Evolutionary conservation across 2,797 vertebrate genomes (phyloP).

Genomic region (Chaunax sp.): DNA sequence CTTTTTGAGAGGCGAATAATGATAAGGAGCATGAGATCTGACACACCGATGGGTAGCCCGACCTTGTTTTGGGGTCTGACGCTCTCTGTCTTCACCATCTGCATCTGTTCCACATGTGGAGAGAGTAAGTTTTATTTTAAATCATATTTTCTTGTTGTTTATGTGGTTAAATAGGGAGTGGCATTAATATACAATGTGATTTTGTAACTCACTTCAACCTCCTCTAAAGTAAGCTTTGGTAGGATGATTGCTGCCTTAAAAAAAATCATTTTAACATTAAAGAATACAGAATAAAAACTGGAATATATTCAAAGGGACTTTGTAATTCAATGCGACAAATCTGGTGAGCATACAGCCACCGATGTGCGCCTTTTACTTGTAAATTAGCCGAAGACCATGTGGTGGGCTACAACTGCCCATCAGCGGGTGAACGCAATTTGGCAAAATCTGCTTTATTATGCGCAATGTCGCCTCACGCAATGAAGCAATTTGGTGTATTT

Average conservation of each 20-base stretch:
- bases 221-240: neutral
- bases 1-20: slow-evolving; percentile 64
- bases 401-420: slow-evolving; percentile 35
- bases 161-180: neutral
- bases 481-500: neutral
- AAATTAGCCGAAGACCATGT: slow-evolving; percentile 61
- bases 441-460: neutral
- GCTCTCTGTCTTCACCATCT: slow-evolving; percentile 85
- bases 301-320: neutral
- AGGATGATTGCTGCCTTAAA: neutral
- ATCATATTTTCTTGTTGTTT: neutral
- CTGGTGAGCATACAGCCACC: neutral
- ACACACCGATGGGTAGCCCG: slow-evolving; percentile 85
- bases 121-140: slow-evolving; percentile 87
- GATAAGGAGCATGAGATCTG: slow-evolving; percentile 87
- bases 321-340: neutral
- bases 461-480: neutral
- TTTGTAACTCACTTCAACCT: slow-evolving; percentile 3
- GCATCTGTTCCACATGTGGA: slow-evolving; percentile 86
- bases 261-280: neutral
- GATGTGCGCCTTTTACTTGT: slow-evolving; percentile 20
- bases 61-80: slow-evolving; percentile 91
- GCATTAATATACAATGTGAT: neutral
- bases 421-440: slow-evolving; percentile 8
- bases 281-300: neutral